phyloP scores from a whole-genome alignment of 1,140 invertebrate species.

The Pollicipes pollicipes region DNA sequence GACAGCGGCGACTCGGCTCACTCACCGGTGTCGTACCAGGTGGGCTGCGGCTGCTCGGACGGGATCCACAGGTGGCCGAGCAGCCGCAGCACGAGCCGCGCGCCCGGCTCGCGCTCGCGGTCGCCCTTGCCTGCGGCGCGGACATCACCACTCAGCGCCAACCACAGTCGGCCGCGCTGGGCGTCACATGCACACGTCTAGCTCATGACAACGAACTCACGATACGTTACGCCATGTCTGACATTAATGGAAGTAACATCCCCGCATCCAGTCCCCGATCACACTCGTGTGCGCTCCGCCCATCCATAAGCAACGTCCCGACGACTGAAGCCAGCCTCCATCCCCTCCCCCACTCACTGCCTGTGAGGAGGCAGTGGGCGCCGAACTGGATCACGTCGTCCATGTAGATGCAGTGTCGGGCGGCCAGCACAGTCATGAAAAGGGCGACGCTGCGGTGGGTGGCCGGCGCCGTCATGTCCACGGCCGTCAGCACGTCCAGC shows the following conservation, averaged over 20 bases:
- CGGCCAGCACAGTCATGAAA: conserved; percentile 82
- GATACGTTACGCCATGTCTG: too few species aligned
- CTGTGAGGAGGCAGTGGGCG: conserved; percentile 60
- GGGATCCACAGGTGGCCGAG: conserved; percentile 80
- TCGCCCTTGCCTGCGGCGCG: conserved; percentile 34
- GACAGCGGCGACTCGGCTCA: conserved; percentile 14
- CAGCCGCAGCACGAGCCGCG: conserved; percentile 82
- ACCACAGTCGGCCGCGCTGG: conserved; percentile 6
- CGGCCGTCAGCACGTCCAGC: conserved; percentile 63
- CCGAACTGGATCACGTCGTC: conserved; percentile 81
- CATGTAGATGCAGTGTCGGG: conserved; percentile 82
- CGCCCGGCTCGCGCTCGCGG: conserved; percentile 65
- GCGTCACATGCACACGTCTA: too few species aligned
- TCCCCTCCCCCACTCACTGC: conserved; percentile 30
- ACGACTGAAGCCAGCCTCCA: too few species aligned
- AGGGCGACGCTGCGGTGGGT: conserved; percentile 90
- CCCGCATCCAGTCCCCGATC: too few species aligned
- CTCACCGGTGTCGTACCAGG: conserved; percentile 56
- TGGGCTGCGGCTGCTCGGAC: conserved; percentile 64
- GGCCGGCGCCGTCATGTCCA: conserved; percentile 74
- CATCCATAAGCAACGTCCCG: too few species aligned
- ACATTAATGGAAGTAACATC: too few species aligned
- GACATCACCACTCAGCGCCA: too few species aligned
- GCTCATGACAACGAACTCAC: too few species aligned
- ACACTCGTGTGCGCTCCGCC: too few species aligned